Percentiles rank a stretch among this genome's conserved stretches.
Conservation (phyloP, 2,113 vertebrate genomes). For the Numida meleagris region DNA sequence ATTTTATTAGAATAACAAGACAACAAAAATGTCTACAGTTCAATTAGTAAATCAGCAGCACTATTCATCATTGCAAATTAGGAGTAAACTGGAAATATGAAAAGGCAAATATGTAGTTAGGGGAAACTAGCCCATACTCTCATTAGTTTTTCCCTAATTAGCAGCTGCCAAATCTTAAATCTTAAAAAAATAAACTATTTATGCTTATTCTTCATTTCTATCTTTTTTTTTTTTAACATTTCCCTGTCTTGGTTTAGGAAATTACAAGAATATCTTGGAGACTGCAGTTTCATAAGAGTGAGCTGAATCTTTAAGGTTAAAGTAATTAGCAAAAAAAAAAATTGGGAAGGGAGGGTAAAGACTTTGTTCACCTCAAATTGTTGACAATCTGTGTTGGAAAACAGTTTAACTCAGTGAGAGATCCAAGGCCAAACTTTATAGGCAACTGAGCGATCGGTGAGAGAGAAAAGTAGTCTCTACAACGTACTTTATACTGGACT, state of each 20-base stretch:
- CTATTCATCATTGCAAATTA: not conserved
- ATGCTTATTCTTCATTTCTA: too few relatives aligned
- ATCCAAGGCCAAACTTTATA: not conserved
- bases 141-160: not conserved
- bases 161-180: not conserved
- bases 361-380: not conserved
- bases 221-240: too few relatives aligned
- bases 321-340: not conserved
- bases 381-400: not conserved
- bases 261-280: not conserved
- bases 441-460: not conserved
- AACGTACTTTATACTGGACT: not conserved
- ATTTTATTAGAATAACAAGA: not conserved
- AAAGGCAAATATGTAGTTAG: not conserved
- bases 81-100: not conserved
- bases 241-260: not conserved
- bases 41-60: not conserved
- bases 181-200: too few relatives aligned
- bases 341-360: not conserved
- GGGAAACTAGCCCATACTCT: not conserved
- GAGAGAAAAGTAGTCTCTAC: not conserved
- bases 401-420: not conserved
- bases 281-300: not conserved
- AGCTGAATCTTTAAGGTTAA: not conserved
- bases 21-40: not conserved